phyloP scores from a whole-genome alignment of 2,888 invertebrate genomes.

The Micoletzkya japonica region DNA sequence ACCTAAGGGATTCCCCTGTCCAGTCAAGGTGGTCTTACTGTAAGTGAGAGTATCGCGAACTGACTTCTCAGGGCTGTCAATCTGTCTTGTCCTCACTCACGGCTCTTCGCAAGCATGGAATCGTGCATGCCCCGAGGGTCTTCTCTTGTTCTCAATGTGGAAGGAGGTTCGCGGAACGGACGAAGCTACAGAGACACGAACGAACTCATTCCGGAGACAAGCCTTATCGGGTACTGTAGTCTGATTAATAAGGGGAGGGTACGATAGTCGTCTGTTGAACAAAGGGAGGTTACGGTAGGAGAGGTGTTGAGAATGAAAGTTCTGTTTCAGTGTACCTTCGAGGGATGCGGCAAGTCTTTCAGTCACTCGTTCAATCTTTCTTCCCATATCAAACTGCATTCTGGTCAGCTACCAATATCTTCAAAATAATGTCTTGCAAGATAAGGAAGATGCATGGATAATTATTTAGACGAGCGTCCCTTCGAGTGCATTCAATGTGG shows the following conservation, averaged over 20 bases:
- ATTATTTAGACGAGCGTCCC: conserved; percentile 24
- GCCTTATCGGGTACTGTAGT: conserved; percentile 26
- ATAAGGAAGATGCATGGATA: no score
- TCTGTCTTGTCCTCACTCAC: conserved; percentile 27
- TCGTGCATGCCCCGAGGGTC: conserved; percentile 28
- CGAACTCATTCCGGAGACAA: conserved; percentile 25
- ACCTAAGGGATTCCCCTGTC: conserved; percentile 11
- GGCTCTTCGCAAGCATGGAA: conserved; percentile 29
- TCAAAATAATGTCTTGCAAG: not conserved
- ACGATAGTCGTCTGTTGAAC: not conserved
- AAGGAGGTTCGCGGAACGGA: conserved; percentile 24
- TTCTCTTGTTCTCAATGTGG: conserved; percentile 26
- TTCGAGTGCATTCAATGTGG: conserved; percentile 13
- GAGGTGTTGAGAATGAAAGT: not conserved
- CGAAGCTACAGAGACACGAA: conserved; percentile 29
- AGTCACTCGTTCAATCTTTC: conserved; percentile 23
- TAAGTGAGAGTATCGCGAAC: not conserved
- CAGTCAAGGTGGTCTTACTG: not conserved
- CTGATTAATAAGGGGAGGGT: not conserved
- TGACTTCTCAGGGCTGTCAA: conserved; percentile 21
- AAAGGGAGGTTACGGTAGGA: not conserved
- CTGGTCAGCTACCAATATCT: conserved; percentile 12
- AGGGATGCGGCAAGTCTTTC: conserved; percentile 18
- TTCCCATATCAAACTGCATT: conserved; percentile 29
- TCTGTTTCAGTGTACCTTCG: conserved; percentile 23